These are phyloP conservation scores for Pachypanchax playfairii DNA, from an alignment of 2,113 vertebrate genomes.

Conservation along the genomic window DNA sequence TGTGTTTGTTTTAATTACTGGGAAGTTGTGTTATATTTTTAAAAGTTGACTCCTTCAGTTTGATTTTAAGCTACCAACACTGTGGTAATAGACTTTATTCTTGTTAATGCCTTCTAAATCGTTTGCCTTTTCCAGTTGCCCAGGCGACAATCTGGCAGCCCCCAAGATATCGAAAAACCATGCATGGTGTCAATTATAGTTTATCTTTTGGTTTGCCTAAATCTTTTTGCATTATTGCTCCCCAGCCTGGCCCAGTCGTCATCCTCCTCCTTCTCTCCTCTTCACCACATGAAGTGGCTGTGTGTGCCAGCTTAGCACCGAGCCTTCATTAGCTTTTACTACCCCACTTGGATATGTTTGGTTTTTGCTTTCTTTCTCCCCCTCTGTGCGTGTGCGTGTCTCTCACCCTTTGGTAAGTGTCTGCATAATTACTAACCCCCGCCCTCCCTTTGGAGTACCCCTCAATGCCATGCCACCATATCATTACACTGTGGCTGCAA, in stretches of 20 bases:
- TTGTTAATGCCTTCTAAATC: conserved; percentile 61
- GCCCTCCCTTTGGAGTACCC: conserved; percentile 63
- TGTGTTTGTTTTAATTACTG: background rate
- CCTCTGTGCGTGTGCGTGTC: conserved; percentile 43
- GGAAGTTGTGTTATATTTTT: background rate
- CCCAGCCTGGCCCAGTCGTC: conserved; percentile 51
- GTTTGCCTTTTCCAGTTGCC: conserved; percentile 61
- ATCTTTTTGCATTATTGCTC: conserved; percentile 62
- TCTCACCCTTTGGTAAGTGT: conserved; percentile 61
- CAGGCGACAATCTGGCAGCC: conserved; percentile 27
- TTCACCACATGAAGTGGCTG: conserved; percentile 80
- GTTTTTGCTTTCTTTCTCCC: conserved; percentile 66
- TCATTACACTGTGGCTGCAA: conserved; percentile 74
- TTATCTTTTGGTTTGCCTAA: conserved; percentile 63
- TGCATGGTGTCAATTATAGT: conserved; percentile 69
- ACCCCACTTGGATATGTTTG: conserved; percentile 78
- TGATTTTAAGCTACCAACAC: conserved; percentile 5
- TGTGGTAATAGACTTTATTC: conserved; percentile 32
- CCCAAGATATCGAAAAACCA: conserved; percentile 56
- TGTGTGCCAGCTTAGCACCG: conserved; percentile 75
- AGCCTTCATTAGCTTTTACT: conserved; percentile 83
- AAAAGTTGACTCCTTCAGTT: background rate
- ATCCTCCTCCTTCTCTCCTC: conserved; percentile 63
- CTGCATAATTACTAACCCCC: conserved; percentile 76
- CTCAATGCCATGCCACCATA: conserved; percentile 74